A percentile compares a stretch with the other conserved stretches of the same genome.
Conservation (phyloP, 2,888 invertebrate genomes). For the Cataglyphis rosenhaueri region DNA sequence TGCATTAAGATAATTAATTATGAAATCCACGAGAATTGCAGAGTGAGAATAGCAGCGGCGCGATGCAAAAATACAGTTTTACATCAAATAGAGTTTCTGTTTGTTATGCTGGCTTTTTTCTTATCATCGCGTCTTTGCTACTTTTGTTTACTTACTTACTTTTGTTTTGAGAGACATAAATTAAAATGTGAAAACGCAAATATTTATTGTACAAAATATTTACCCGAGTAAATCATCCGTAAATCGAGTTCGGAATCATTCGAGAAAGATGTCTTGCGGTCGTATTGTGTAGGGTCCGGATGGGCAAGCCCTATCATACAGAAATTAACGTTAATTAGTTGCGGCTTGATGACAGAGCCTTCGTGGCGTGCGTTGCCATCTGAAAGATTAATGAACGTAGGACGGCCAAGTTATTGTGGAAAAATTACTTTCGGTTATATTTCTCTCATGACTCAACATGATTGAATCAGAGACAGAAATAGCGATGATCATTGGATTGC, state of each 20-base stretch:
- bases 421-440: constrained; percentile 50
- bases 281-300: neutral
- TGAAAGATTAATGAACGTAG: constrained; percentile 53
- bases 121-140: constrained; percentile 27
- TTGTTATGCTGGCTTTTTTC: constrained; percentile 55
- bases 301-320: constrained; percentile 5
- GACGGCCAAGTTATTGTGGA: constrained; percentile 33
- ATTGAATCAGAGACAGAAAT: constrained; percentile 75
- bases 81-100: constrained; percentile 76
- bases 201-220: constrained; percentile 73
- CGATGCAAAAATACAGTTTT: constrained; percentile 76
- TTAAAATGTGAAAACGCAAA: constrained; percentile 78
- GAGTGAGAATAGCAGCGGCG: constrained; percentile 32
- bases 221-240: constrained; percentile 62
- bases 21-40: constrained; percentile 72
- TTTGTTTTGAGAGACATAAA: constrained; percentile 71
- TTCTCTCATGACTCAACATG: constrained; percentile 44
- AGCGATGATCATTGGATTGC: constrained; percentile 69
- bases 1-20: constrained; percentile 82
- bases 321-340: constrained; percentile 52
- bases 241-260: constrained; percentile 34
- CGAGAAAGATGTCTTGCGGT: constrained; percentile 6
- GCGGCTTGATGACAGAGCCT: constrained; percentile 32
- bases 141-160: constrained; percentile 73
- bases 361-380: constrained; percentile 19